phyloP scores from a whole-genome alignment of 2,797 vertebrate genomes.

The Natrix natrix region DNA sequence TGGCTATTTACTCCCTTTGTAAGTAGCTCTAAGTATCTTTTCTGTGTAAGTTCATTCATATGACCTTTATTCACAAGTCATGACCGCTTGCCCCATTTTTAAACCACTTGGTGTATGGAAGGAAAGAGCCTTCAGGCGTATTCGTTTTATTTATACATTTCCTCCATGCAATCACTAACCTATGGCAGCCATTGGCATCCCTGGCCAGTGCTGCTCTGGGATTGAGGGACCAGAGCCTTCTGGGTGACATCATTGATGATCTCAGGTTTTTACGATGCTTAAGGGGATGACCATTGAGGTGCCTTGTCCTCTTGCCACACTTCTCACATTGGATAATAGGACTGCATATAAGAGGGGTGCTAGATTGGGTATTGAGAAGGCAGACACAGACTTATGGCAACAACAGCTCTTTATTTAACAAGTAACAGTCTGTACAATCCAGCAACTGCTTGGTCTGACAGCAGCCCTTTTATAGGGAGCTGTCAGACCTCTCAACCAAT shows the following conservation, averaged over 20 bases:
- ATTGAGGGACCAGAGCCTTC: neutral
- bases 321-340: neutral
- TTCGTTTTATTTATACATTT: neutral
- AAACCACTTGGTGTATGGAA: neutral
- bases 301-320: neutral
- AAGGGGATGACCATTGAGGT: neutral
- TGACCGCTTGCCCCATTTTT: neutral
- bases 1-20: constrained; percentile 29
- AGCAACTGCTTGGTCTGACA: too few relatives aligned
- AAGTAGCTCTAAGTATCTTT: constrained; percentile 8
- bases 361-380: too few relatives aligned
- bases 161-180: neutral
- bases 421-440: too few relatives aligned
- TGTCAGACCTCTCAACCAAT: too few relatives aligned
- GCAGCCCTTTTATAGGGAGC: too few relatives aligned
- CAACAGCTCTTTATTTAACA: too few relatives aligned
- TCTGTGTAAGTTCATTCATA: constrained; percentile 19
- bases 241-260: neutral
- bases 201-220: neutral
- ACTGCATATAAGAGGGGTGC: neutral
- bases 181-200: neutral
- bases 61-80: neutral
- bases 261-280: neutral
- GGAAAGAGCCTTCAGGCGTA: neutral
- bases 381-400: too few relatives aligned